Percentiles rank a stretch among this genome's conserved stretches.
These are phyloP conservation scores for Melanargia galathea DNA, from an alignment of 2,888 invertebrate genomes.

Conservation along the genomic window DNA sequence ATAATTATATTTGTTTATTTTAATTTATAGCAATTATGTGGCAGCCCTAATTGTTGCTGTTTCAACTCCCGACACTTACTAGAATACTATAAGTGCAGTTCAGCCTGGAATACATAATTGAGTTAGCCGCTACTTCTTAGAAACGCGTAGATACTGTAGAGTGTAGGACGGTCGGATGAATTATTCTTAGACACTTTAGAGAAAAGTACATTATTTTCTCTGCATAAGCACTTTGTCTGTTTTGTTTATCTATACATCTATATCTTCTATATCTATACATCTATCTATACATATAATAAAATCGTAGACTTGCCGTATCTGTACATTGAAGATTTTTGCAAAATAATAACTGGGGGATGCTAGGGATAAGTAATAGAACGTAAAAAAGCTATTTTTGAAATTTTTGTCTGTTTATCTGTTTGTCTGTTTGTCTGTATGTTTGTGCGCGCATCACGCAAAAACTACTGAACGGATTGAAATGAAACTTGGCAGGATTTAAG, in stretches of 20 bases:
- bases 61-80: constrained; percentile 38
- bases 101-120: constrained; percentile 39
- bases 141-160: constrained; percentile 33
- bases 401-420: too few relatives aligned
- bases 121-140: constrained; percentile 40
- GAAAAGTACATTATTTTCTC: constrained; percentile 1
- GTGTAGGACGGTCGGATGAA: constrained; percentile 20
- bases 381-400: too few relatives aligned
- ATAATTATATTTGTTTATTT: background rate
- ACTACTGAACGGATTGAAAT: too few relatives aligned
- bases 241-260: too few relatives aligned
- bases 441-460: too few relatives aligned
- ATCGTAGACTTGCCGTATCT: too few relatives aligned
- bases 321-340: too few relatives aligned
- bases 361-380: too few relatives aligned
- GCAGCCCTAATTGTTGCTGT: constrained; percentile 32
- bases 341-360: background rate
- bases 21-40: background rate
- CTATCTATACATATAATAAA: too few relatives aligned
- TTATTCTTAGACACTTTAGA: constrained; percentile 13
- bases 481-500: too few relatives aligned
- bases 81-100: constrained; percentile 40
- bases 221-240: background rate
- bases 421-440: too few relatives aligned
- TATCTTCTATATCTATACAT: too few relatives aligned